phyloP scores from a whole-genome alignment of 1,140 invertebrate genomes.

The Ditylenchus dipsaci region DNA sequence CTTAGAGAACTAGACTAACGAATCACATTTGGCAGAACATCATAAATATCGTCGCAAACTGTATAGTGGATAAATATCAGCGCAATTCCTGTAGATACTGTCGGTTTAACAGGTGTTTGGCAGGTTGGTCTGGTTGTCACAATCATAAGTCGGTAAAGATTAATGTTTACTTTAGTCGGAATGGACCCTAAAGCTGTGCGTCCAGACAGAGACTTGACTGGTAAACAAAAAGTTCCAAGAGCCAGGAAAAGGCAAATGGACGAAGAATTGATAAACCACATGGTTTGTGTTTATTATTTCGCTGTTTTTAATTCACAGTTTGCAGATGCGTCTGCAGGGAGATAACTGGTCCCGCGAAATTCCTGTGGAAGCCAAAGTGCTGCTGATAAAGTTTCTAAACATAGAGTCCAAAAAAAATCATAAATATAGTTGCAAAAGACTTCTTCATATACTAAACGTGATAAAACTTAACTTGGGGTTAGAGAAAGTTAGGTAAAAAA shows the following conservation, averaged over 20 bases:
- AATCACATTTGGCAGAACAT: too few relatives aligned
- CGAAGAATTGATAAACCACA: conserved; percentile 56
- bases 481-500: too few relatives aligned
- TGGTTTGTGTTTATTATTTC: conserved; percentile 36
- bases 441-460: too few relatives aligned
- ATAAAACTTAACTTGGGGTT: too few relatives aligned
- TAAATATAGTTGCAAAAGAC: too few relatives aligned
- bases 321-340: conserved; percentile 53
- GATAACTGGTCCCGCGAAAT: conserved; percentile 57
- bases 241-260: conserved; percentile 50
- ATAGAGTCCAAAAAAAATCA: conserved; percentile 58
- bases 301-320: neutral
- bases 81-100: conserved; percentile 49
- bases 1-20: too few relatives aligned
- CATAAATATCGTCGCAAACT: too few relatives aligned
- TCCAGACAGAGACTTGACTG: conserved; percentile 53
- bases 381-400: conserved; percentile 56
- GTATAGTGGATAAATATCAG: conserved; percentile 57
- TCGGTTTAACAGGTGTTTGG: conserved; percentile 52
- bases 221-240: conserved; percentile 54
- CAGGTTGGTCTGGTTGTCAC: neutral
- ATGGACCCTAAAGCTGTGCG: conserved; percentile 56
- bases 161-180: conserved; percentile 5
- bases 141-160: too few relatives aligned
- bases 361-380: conserved; percentile 51